These are phyloP conservation scores for Fistularia tabacaria DNA, from an alignment of 2,797 vertebrate genomes.

Conservation along the genomic window DNA sequence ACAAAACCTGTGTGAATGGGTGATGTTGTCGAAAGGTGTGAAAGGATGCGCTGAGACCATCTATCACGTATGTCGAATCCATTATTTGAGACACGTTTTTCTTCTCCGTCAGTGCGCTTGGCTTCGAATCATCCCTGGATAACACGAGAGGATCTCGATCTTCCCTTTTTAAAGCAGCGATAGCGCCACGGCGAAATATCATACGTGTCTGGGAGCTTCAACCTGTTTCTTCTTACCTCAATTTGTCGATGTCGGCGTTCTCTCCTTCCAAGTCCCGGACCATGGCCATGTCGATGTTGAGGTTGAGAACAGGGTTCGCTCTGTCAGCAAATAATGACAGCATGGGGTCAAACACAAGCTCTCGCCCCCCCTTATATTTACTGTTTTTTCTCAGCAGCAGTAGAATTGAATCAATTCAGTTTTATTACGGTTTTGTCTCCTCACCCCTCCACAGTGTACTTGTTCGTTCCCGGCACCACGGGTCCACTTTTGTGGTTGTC, in stretches of 20 bases:
- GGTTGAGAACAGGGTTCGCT: conserved; percentile 91
- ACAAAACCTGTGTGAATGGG: too few species aligned
- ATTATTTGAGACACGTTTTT: too few species aligned
- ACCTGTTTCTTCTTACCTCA: conserved; percentile 68
- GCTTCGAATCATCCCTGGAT: too few species aligned
- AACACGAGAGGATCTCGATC: too few species aligned
- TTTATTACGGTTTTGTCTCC: conserved; percentile 9
- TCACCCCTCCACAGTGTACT: conserved; percentile 84
- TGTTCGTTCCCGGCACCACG: conserved; percentile 91
- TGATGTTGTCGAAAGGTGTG: too few species aligned
- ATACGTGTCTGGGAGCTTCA: too few species aligned
- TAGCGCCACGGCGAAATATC: too few species aligned
- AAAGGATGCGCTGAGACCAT: too few species aligned
- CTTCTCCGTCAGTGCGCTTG: too few species aligned
- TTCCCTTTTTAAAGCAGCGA: neutral
- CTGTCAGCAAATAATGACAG: conserved; percentile 60
- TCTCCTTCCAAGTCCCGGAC: conserved; percentile 74
- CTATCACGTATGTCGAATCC: too few species aligned
- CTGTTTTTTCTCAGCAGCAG: neutral
- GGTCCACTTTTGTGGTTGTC: conserved; percentile 66
- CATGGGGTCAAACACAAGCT: conserved; percentile 5
- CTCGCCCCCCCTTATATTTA: too few species aligned
- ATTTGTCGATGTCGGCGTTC: conserved; percentile 68
- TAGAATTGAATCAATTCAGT: neutral
- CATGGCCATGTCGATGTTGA: conserved; percentile 62